Base-by-base conservation (phyloP, 2,797 vertebrate genomes). In the Acrossocheilus fasciatus region DNA sequence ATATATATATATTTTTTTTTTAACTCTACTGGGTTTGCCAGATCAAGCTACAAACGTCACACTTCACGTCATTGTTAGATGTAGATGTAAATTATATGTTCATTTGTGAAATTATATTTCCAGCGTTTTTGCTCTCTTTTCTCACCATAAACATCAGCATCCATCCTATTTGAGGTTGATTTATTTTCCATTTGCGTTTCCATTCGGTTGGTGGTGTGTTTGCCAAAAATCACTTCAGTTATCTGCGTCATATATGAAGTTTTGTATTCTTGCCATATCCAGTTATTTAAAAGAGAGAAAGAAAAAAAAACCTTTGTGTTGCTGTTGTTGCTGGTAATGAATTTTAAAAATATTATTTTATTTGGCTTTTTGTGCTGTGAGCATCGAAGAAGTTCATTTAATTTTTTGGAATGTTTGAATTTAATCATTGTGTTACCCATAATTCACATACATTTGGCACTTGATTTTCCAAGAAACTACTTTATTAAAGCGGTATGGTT, bases 1-100 rank as follows among this genome's bases (percentile, higher is more conserved):
- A 30, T 30, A 30, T 30, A 30, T 30, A 30, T 23, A 26, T 26
- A 26, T 26, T 26, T 26, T 39, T 76, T 77, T 82, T 43, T 82
- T 26, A 18, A 30, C 39, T 30, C 39, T 2, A 11, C 66, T 82
- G 47, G 11, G 66, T 36, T 78, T 57, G 10, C 50, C 18, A 59
- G 36, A 59, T 78, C 11, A 78, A 36, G 73, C 45, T 75, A 10
- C n/a, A 69, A 34, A 17, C 62, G 79, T 26, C 68, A 83, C 80
- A 47, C 64, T 68, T 89, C 39, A 86, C 15, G 11, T 87, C 18
- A 68, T 43, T 34, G 2, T 81, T 89, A 59, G 39, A 80, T 7
- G 80, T 87, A n/a, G 80, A 72, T 72, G 23, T n/a, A 0, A 54
- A n/a, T 50, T 69, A 45, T 26, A 20, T 41, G 45, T 84, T 54